Percentiles rank a stretch among this genome's conserved stretches.
These are phyloP conservation scores for Pempheris klunzingeri DNA, from an alignment of 2,797 vertebrate genomes.

Conservation along the genomic window DNA sequence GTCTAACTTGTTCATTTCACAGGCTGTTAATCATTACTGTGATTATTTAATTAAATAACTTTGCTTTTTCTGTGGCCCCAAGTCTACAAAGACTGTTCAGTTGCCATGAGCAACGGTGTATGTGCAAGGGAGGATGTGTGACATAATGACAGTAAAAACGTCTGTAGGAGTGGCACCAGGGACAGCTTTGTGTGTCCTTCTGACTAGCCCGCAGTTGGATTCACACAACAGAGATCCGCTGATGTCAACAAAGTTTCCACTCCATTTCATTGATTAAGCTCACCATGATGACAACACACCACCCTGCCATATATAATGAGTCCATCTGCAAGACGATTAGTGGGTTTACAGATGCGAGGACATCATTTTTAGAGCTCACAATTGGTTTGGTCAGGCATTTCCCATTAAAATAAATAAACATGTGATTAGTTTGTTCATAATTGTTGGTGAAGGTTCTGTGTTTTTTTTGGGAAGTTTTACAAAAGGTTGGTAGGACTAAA, in stretches of 20 bases:
- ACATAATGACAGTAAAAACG: constrained; percentile 48
- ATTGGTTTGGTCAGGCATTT: constrained; percentile 22
- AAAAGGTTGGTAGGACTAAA: neutral
- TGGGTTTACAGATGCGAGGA: constrained; percentile 32
- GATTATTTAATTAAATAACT: constrained; percentile 78
- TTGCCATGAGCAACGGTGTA: constrained; percentile 60
- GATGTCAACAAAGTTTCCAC: constrained; percentile 87
- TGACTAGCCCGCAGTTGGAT: constrained; percentile 86
- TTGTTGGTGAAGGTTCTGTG: neutral
- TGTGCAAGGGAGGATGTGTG: constrained; percentile 30
- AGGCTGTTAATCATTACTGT: constrained; percentile 77
- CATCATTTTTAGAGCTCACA: constrained; percentile 33
- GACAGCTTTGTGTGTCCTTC: constrained; percentile 58
- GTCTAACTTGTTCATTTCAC: constrained; percentile 78
- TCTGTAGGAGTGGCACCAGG: constrained; percentile 49
- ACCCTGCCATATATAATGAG: constrained; percentile 85
- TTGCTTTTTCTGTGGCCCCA: constrained; percentile 32
- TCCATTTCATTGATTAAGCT: constrained; percentile 87
- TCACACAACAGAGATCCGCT: constrained; percentile 85
- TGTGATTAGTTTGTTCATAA: constrained; percentile 37
- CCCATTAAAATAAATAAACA: constrained; percentile 50
- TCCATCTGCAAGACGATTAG: constrained; percentile 85
- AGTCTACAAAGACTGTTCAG: constrained; percentile 44
- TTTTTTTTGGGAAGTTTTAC: too few relatives aligned
- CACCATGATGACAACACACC: constrained; percentile 80